Percentiles rank a stretch among this genome's conserved stretches.
Conservation (phyloP, 1,140 invertebrate genomes). For the Pseudomyrmex dendroicus region DNA sequence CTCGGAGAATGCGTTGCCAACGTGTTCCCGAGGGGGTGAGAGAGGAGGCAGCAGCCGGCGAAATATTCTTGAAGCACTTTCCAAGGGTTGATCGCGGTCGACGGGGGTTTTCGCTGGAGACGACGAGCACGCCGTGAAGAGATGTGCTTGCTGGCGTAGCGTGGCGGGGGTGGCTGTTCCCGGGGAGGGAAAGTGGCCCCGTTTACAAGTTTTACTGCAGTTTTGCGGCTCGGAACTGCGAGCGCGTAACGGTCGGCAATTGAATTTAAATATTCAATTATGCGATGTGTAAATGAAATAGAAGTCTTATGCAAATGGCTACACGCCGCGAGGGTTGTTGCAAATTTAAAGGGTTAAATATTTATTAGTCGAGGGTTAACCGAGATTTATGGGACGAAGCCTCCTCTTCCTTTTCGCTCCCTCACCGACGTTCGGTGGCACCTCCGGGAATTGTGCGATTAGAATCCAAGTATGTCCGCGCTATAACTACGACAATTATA, state of each 20-base stretch:
- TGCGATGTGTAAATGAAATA: conserved; percentile 88
- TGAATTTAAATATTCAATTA: conserved; percentile 87
- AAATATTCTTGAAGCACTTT: conserved; percentile 79
- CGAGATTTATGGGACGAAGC: conserved; percentile 82
- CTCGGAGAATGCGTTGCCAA: conserved; percentile 33
- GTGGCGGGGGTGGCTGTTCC: conserved; percentile 42
- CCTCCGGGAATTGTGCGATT: conserved; percentile 60
- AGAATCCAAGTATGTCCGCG: conserved; percentile 3
- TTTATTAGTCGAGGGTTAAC: conserved; percentile 85
- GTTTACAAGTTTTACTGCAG: conserved; percentile 86
- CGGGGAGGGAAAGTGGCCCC: conserved; percentile 83
- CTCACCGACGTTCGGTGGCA: conserved; percentile 55
- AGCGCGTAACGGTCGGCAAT: conserved; percentile 84
- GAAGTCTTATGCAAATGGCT: conserved; percentile 87
- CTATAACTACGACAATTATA: conserved; percentile 23
- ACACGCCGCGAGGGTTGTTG: conserved; percentile 85
- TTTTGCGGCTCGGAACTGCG: conserved; percentile 85
- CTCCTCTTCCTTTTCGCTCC: conserved; percentile 66
- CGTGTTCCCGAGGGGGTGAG: conserved; percentile 17
- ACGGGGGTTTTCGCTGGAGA: conserved; percentile 40
- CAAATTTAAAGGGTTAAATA: conserved; percentile 86
- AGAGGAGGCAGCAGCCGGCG: conserved; percentile 40
- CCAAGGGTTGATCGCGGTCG: conserved; percentile 72
- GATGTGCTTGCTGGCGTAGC: conserved; percentile 44
- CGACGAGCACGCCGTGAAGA: conserved; percentile 31